Base-by-base conservation (phyloP, 2,113 vertebrate genomes). In the Vireo altiloquus region DNA sequence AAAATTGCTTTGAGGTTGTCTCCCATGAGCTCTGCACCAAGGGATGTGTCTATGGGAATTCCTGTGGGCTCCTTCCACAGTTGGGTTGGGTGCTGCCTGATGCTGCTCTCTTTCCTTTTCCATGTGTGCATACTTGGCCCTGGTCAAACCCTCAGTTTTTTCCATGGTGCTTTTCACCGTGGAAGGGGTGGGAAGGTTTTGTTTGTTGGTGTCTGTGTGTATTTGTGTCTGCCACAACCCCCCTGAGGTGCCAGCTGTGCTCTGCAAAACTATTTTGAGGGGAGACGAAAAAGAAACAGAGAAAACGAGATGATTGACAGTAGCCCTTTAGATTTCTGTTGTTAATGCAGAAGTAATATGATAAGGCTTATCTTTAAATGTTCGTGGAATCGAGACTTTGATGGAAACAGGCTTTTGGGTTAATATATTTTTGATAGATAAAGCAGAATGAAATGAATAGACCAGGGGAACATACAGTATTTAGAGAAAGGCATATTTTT, bases 401-500 rank as follows among this genome's bases (percentile, higher is more conserved):
- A 98, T 98, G 97, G 97, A 97, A 98, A 97, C 97, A 97, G 97
- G 94, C 97, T 97, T 97, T 98, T 91, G 97, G 97, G 97, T 98
- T 98, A 98, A 98, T 98, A 97, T 97, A 97, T 95, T 98, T 98
- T 98, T 98, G 95, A 97, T 97, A 98, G 98, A 98, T 98, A 98
- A 98, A 93, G 92, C 82, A 95, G 94, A 93, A 84, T 91, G 92
- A 97, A 97, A 93, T 94, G 69, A 97, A 95, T 97, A 95, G 95
- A 94, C 87, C 17, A 46, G 92, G 89, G 78, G 89, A 97, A 91
- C 71, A 30, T 81, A 64, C 31, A 47, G 57, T 59, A 89, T 89
- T 83, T 90, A 95, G 77, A 84, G 85, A 94, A 90, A 94, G 89
- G 89, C 57, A 14, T 66, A n/a, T 95, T 96, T 97, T 91, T 89